Evolutionary conservation across 2,113 vertebrate genomes (phyloP).

Genomic region (Recurvirostra avosetta): DNA sequence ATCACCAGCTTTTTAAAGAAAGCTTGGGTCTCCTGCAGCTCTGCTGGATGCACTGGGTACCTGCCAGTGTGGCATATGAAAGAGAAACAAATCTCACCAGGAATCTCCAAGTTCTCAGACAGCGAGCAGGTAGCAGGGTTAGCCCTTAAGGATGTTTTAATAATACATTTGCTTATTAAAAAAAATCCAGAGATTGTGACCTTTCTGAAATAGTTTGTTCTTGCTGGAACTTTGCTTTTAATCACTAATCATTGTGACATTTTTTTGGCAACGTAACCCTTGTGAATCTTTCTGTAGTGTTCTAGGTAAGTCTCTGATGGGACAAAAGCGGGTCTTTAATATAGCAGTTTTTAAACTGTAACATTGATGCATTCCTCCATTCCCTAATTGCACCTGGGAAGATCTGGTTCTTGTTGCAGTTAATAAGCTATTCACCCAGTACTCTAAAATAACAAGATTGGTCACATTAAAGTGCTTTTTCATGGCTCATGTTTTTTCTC

Average conservation of each 20-base stretch:
- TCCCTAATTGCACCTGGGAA: conserved; percentile 19
- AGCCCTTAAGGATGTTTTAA: conserved; percentile 37
- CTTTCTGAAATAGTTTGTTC: conserved; percentile 41
- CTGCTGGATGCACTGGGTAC: neutral
- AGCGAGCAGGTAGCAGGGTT: neutral
- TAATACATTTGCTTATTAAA: conserved; percentile 30
- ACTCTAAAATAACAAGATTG: conserved; percentile 7
- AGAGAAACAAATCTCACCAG: neutral
- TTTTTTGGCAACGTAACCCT: conserved; percentile 32
- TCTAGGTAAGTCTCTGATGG: conserved; percentile 22
- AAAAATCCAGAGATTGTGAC: conserved; percentile 30
- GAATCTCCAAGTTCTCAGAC: neutral
- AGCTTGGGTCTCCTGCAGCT: neutral
- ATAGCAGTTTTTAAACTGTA: conserved; percentile 17
- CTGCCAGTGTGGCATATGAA: neutral
- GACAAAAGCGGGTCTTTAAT: conserved; percentile 19
- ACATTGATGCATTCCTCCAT: neutral
- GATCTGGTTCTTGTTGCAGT: conserved; percentile 20
- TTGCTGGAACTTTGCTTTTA: conserved; percentile 59
- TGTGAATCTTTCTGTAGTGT: conserved; percentile 2
- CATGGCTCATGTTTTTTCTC: neutral
- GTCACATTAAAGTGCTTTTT: conserved; percentile 23
- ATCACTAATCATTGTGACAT: conserved; percentile 30
- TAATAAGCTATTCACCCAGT: neutral
- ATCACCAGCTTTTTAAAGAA: neutral